phyloP scores from a whole-genome alignment of 2,797 vertebrate species.

The Echiichthys vipera region DNA sequence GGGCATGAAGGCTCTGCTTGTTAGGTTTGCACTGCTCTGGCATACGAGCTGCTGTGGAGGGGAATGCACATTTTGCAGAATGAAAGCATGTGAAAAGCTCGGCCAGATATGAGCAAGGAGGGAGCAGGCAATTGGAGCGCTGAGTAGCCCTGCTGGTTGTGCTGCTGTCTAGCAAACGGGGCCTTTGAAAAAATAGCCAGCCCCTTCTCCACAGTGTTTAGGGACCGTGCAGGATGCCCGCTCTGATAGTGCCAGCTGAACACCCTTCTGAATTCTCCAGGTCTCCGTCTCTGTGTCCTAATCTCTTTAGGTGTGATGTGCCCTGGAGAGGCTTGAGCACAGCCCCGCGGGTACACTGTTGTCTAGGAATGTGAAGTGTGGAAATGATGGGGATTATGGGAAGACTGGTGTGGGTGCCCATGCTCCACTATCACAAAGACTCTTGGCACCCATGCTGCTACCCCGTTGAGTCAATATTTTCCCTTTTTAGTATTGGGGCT shows the following conservation, averaged over 20 bases:
- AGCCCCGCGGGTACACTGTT: constrained; percentile 85
- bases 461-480: constrained; percentile 82
- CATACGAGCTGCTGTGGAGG: constrained; percentile 59
- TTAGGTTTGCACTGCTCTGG: constrained; percentile 71
- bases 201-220: constrained; percentile 85
- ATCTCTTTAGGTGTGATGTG: constrained; percentile 90
- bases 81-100: constrained; percentile 75
- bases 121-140: constrained; percentile 68
- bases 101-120: constrained; percentile 70
- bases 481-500: constrained; percentile 78
- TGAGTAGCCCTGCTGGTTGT: constrained; percentile 76
- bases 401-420: constrained; percentile 86
- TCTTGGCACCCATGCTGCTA: constrained; percentile 80
- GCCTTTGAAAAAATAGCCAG: constrained; percentile 81
- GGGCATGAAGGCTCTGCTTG: constrained; percentile 75
- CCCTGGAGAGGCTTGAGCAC: constrained; percentile 85
- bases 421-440: constrained; percentile 86
- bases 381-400: constrained; percentile 88
- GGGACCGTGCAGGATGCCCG: constrained; percentile 86
- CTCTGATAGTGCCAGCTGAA: constrained; percentile 87
- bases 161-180: constrained; percentile 70
- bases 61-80: constrained; percentile 77
- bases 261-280: constrained; percentile 86
- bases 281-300: constrained; percentile 88
- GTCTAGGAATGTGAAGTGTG: constrained; percentile 90